Evolutionary conservation across 2,113 vertebrate genomes (phyloP), one percentile per base, ranked within the genome.

Genomic region (Chrysemys picta): DNA sequence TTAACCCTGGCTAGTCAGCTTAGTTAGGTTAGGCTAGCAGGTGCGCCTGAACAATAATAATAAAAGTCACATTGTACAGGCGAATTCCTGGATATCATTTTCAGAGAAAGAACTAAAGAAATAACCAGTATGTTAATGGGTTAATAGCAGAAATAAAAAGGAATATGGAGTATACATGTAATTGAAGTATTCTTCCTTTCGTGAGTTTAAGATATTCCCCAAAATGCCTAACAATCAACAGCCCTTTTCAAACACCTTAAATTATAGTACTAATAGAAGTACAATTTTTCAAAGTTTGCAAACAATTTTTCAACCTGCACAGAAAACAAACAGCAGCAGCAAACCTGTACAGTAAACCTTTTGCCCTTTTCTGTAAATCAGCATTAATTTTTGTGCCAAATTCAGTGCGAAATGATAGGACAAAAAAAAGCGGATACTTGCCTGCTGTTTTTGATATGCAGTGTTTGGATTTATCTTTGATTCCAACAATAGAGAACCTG

Each of bases 361-460:
- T 85, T 78, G 78, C 83, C 84, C 89, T 92, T 95, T 65, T 52
- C 92, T 56, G 47, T 72, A 94, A 96, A 95, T 87, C 1, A 2
- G 69, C 82, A 85, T 42, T n/a, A 31, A 79, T 93, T 78, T 93
- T 24, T 59, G 75, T 22, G 3, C 90, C 88, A 95, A 62, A 93
- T 86, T 89, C 93, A 97, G 93, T 86, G 91, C 80, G 84, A 85
- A 95, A 92, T 94, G 84, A 95, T 93, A 96, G 91, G 89, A 90
- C 17, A 95, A 97, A 88, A 97, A 85, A 85, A 94, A 95, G 90
- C 49, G 92, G 89, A 94, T 98, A 98, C 98, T 99, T 99, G 99
- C 99, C 98, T 99, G 99, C 97, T 99, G 99, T 98, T 99, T 99
- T 97, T 99, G 99, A 99, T 99, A 99, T 87, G 99, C 99, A 88